A percentile compares a stretch with the other conserved stretches of the same genome.
These are phyloP conservation scores for Apteryx mantelli DNA, from an alignment of 2,113 vertebrate species.

Conservation along the genomic window DNA sequence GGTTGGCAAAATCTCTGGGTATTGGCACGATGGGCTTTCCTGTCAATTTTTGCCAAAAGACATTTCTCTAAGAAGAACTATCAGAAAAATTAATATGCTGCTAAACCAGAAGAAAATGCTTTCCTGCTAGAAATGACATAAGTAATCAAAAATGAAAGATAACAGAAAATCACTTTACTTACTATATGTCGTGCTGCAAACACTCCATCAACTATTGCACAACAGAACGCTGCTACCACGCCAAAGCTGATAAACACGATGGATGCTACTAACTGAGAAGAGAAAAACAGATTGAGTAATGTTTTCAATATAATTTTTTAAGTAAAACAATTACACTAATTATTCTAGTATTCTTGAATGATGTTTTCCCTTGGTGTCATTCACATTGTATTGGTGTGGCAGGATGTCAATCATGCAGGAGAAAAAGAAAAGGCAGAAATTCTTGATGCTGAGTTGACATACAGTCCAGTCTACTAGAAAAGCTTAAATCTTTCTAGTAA, in stretches of 20 bases:
- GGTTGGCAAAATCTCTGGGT: background rate
- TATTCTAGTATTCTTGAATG: background rate
- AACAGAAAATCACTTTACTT: conserved; percentile 70
- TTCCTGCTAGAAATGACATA: background rate
- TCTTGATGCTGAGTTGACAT: background rate
- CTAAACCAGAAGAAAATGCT: background rate
- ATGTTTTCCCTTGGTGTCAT: background rate
- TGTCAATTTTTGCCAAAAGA: background rate
- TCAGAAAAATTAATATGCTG: background rate
- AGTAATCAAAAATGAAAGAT: background rate
- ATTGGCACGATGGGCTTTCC: background rate
- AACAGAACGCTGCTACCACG: conserved; percentile 90
- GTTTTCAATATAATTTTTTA: background rate
- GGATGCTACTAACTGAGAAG: conserved; percentile 86
- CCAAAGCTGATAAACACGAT: conserved; percentile 96
- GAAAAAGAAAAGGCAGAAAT: background rate
- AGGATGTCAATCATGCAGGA: background rate
- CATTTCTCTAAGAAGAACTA: background rate
- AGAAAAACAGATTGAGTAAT: conserved; percentile 14
- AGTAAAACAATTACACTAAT: background rate
- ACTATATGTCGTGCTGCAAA: conserved; percentile 92
- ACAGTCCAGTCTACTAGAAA: background rate
- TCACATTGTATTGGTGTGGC: background rate
- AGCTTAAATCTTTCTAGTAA: background rate
- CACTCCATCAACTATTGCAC: conserved; percentile 90